Base-by-base conservation (phyloP, 2,113 vertebrate genomes). In the Pseudorasbora parva region DNA sequence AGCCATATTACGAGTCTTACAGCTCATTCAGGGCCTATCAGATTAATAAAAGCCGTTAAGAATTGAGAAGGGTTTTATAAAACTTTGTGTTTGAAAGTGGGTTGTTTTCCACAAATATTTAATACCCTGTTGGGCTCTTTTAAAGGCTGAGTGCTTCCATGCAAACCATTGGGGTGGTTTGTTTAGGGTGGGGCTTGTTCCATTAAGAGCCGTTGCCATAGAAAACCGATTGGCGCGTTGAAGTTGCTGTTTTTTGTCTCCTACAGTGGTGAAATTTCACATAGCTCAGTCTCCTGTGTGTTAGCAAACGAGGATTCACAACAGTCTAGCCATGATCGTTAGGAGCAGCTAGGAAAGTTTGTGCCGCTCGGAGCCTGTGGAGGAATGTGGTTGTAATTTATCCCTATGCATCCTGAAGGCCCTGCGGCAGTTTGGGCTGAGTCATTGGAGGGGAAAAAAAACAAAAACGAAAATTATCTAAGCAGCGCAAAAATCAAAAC, bases 41-140 rank as follows among this genome's bases (percentile, higher is more conserved):
- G 83, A 79, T 85, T 87, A 82, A 87, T 79, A 84, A 84, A 84
- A 72, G 30, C 33, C n/a, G 78, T 85, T 84, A 85, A 45, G 64
- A 82, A 51, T 87, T 73, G 62, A 56, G 37, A 57, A 76, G 69
- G 47, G 64, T 56, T 87, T 85, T 79, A 87, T 77, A 45, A 84
- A 86, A 78, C 69, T 76, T 59, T 9, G 15, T 86, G 80, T 74
- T 82, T 60, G 73, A 75, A 78, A 83, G 45, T 23, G 27, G 49
- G 68, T 80, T 75, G 66, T 82, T 86, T 81, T 69, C 47, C 47
- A 86, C 69, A 86, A 73, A 76, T 81, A 74, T 84, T 80, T 54
- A 81, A 74, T 45, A 74, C 66, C 54, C 86, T 81, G 54, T 81
- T 84, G 69, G 75, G 86, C 66, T 81, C 71, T 77, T 87, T 84